Evolutionary conservation across 2,113 vertebrate species (phyloP).

Genomic region (Columbina picui): DNA sequence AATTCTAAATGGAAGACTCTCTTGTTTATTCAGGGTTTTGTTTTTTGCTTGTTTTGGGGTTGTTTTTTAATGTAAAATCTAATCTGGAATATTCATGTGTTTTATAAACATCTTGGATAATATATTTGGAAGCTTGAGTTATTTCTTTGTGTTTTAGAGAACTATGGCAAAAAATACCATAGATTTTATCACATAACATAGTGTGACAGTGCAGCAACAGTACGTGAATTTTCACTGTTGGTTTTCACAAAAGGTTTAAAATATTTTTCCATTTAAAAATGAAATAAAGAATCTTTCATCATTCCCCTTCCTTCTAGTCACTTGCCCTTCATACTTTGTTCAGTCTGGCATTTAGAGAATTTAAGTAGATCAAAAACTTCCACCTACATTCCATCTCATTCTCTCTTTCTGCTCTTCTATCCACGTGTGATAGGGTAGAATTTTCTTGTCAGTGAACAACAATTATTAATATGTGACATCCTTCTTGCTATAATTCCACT

Average conservation of each 20-base stretch:
- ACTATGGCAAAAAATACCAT: neutral
- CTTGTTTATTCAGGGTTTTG: neutral
- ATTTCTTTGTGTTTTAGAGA: neutral
- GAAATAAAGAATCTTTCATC: neutral
- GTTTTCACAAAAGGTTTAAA: neutral
- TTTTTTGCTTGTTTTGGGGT: neutral
- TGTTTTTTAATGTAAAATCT: neutral
- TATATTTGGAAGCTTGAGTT: neutral
- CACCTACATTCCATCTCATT: conserved; percentile 17
- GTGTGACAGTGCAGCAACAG: neutral
- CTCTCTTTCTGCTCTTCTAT: conserved; percentile 25
- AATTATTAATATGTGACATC: neutral
- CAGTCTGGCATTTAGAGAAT: conserved; percentile 6
- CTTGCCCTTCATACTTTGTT: neutral
- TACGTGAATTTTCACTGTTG: neutral
- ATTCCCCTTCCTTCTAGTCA: neutral
- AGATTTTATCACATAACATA: neutral
- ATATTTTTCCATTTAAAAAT: neutral
- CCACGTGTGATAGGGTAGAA: neutral
- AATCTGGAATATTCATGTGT: neutral
- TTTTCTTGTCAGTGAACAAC: conserved; percentile 49
- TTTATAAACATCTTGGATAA: neutral
- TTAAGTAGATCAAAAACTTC: conserved; percentile 31
- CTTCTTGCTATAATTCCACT: neutral
- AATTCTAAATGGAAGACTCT: neutral